Base-by-base conservation (phyloP, 23 tunicate genomes). In the Halocynthia aurantium region DNA sequence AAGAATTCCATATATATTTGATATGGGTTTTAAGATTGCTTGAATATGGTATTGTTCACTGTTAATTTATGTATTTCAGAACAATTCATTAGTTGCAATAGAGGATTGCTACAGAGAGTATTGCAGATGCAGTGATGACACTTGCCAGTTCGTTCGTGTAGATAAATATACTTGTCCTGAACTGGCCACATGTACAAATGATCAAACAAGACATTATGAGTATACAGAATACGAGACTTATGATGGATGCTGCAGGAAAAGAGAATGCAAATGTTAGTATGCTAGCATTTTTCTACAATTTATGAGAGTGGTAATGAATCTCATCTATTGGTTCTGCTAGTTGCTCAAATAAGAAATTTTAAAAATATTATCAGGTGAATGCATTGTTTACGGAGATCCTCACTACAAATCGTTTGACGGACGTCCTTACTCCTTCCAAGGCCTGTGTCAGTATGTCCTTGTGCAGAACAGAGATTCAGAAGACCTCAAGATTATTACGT, bases 351-450 rank as follows among this genome's bases (percentile, higher is more conserved):
- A 54, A 74, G 6, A 2, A 22, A 51, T 71, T 52, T 71, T 71
- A 9, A 44, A n/a, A 12, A 18, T 19, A 49, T 70, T 70, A n/a
- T 54, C 13, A 74, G 78, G 78, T 54, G 78, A 74, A 54, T 74
- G 78, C 40, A 53, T 10, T 15, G 78, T 74, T 17, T 74, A 74
- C 56, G 78, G 78, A 0, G 78, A 74, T 44, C 78, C 78, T 10
- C 62, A 54, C 13, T 74, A 53, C 31, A 10, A 51, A 8, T 51
- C 78, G 6, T 74, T 74, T 54, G 78, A 74, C 5, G 78, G 78
- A 10, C 8, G 10, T 44, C 13, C n/a, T 52, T 74, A 74, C 56
- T 20, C 63, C 15, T 74, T 53, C 40, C 78, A 53, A 52, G 78
- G 78, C 18, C 11, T 74, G 62, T 74, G 78, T 54, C 78, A 53